Conservation (phyloP, 2,113 vertebrate genomes). For the Rhineura floridana region DNA sequence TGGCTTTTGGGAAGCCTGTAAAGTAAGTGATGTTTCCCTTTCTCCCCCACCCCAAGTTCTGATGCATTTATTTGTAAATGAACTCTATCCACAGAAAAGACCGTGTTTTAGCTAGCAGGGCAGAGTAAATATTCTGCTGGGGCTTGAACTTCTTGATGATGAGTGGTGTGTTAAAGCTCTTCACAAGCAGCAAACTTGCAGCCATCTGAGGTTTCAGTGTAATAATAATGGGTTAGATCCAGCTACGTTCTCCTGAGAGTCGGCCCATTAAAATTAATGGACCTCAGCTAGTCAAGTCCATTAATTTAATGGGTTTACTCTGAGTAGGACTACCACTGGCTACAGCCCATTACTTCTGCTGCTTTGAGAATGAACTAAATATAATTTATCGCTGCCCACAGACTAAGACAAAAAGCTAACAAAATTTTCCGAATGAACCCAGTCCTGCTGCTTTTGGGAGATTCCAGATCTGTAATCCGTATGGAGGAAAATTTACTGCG, state of each 20-base stretch:
- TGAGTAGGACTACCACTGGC: too few species aligned
- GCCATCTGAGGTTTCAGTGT: neutral
- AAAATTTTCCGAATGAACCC: neutral
- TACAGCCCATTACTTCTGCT: too few species aligned
- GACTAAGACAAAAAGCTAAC: neutral
- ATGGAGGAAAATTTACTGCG: too few species aligned
- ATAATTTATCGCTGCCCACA: neutral
- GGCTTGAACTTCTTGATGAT: slow-evolving; percentile 34
- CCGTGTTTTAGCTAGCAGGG: neutral
- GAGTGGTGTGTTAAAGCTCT: neutral
- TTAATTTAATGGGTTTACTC: too few species aligned
- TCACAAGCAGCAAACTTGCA: neutral
- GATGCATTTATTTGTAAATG: neutral
- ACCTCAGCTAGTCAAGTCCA: too few species aligned
- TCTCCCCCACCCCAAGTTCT: neutral
- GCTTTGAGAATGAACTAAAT: neutral
- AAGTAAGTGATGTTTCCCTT: slow-evolving; percentile 83
- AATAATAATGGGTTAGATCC: too few species aligned
- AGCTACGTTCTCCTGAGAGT: too few species aligned
- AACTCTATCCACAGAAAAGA: neutral
- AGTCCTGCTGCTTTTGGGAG: neutral
- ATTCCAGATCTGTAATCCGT: neutral
- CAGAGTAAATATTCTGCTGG: neutral
- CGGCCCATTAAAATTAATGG: too few species aligned
- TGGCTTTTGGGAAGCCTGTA: slow-evolving; percentile 96